These are phyloP conservation scores for Scaptomyza graminum DNA, from an alignment of 1,140 invertebrate genomes.

Conservation along the genomic window DNA sequence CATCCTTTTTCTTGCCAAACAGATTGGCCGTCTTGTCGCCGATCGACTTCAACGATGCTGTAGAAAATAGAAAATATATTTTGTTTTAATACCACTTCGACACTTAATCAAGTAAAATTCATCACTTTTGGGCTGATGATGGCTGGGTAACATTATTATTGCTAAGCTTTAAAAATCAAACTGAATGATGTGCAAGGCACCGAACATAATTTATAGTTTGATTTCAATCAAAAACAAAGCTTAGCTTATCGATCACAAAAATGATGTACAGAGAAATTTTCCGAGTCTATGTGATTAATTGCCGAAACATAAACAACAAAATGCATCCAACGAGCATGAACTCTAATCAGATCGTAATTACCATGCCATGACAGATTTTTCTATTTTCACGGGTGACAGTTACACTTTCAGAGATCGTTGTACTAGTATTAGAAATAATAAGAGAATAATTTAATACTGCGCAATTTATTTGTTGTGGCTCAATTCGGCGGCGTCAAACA, in stretches of 20 bases:
- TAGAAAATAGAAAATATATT: constrained; percentile 6
- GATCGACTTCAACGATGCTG: constrained; percentile 86
- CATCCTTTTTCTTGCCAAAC: constrained; percentile 87
- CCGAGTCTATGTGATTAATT: constrained; percentile 56
- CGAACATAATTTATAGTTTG: constrained; percentile 66
- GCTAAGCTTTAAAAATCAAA: constrained; percentile 43
- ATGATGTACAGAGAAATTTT: constrained; percentile 27
- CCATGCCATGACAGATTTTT: constrained; percentile 11
- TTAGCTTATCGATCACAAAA: constrained; percentile 21
- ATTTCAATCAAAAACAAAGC: constrained; percentile 41
- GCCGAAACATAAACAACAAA: constrained; percentile 72
- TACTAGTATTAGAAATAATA: too few relatives aligned
- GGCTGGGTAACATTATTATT: constrained; percentile 66
- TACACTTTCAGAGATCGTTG: constrained; percentile 7
- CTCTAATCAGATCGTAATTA: constrained; percentile 35
- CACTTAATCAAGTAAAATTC: background rate
- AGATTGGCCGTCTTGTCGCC: constrained; percentile 87
- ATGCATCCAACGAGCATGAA: constrained; percentile 19
- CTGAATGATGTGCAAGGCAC: constrained; percentile 42
- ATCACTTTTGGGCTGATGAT: constrained; percentile 53
- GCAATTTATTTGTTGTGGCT: constrained; percentile 37
- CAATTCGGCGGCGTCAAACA: constrained; percentile 16
- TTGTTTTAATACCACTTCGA: constrained; percentile 1
- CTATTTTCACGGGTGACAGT: constrained; percentile 8
- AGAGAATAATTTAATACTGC: constrained; percentile 17